Evolutionary conservation across 2,888 invertebrate species (phyloP).

Genomic region (Euproctis similis): DNA sequence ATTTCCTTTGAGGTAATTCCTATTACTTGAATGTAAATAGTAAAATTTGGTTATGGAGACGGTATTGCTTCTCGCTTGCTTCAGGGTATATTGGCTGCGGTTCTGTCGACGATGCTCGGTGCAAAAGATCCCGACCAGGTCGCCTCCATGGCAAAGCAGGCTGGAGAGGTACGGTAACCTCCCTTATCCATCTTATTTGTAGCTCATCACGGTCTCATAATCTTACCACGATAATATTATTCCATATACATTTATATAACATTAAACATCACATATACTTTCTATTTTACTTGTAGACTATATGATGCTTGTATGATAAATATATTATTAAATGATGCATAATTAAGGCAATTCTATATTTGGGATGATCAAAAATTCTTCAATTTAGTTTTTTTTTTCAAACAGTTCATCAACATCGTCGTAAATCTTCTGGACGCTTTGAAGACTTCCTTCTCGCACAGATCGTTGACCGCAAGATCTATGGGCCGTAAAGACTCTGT

Average conservation of each 20-base stretch:
- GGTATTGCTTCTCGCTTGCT: conserved; percentile 77
- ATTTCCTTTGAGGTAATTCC: conserved; percentile 52
- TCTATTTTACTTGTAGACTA: conserved; percentile 5
- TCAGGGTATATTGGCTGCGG: conserved; percentile 95
- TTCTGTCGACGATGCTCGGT: conserved; percentile 93
- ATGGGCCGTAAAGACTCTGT: conserved; percentile 91
- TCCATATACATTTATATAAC: conserved; percentile 45
- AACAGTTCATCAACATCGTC: conserved; percentile 93
- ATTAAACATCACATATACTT: conserved; percentile 1
- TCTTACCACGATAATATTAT: too few relatives aligned
- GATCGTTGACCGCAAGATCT: conserved; percentile 88
- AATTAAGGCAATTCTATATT: background rate
- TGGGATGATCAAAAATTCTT: too few relatives aligned
- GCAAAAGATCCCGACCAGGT: conserved; percentile 93
- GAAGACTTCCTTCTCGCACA: conserved; percentile 94
- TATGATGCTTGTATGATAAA: too few relatives aligned
- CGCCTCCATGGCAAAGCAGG: conserved; percentile 95
- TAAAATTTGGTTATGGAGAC: conserved; percentile 71
- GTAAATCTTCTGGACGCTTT: conserved; percentile 92
- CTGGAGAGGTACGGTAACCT: conserved; percentile 90
- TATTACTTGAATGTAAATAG: conserved; percentile 58
- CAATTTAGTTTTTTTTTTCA: conserved; percentile 3
- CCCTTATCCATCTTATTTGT: too few relatives aligned
- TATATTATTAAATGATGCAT: background rate
- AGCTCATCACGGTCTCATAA: too few relatives aligned